Conservation (phyloP, 53 echinoderm and acorn worm genomes). For the Holothuria leucospilota region DNA sequence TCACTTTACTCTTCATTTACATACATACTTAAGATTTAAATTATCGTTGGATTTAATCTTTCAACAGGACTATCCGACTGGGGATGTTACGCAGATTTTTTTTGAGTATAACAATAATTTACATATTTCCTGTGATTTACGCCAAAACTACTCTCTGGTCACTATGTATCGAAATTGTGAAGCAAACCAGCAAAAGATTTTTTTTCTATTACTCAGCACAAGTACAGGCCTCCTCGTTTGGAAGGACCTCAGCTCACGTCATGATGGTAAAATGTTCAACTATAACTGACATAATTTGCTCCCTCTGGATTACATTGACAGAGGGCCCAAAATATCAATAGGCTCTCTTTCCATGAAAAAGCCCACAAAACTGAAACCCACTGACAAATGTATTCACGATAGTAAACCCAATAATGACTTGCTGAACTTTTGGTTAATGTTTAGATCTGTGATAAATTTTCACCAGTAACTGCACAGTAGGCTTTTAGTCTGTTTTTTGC, state of each 20-base stretch:
- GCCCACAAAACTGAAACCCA: background rate
- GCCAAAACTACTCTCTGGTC: background rate
- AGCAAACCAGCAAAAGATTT: too few species aligned
- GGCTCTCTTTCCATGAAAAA: background rate
- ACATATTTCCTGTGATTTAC: too few species aligned
- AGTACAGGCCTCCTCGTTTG: background rate
- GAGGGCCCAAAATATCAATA: too few species aligned
- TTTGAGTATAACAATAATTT: background rate
- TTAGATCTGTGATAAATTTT: background rate
- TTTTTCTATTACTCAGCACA: too few species aligned
- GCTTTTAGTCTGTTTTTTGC: background rate
- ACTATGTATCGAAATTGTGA: background rate
- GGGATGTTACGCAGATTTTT: background rate
- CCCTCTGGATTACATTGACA: too few species aligned
- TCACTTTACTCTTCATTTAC: background rate
- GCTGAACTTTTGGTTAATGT: background rate
- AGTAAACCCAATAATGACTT: background rate
- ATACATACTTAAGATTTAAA: too few species aligned
- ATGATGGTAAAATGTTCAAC: too few species aligned
- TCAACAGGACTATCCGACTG: background rate
- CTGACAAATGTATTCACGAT: background rate
- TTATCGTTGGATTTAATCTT: background rate
- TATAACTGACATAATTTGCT: too few species aligned
- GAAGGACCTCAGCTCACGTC: background rate
- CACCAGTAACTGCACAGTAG: background rate